phyloP scores from a whole-genome alignment of 2,797 vertebrate genomes.

The Sebastes vulpes region DNA sequence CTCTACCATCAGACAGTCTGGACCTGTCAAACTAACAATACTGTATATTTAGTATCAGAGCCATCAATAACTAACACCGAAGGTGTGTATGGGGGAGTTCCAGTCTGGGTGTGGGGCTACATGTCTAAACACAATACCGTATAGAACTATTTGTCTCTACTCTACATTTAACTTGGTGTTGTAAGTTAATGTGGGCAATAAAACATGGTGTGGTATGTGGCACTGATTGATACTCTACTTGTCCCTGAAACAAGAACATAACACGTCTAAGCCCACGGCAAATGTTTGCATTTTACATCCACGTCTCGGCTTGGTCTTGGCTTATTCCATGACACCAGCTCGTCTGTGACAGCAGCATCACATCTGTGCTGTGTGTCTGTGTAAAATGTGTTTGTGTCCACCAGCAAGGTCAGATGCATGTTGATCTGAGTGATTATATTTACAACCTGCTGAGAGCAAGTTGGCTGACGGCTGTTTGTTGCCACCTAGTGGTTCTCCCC shows the following conservation, averaged over 20 bases:
- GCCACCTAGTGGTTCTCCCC: constrained; percentile 29
- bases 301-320: too few relatives aligned
- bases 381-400: constrained; percentile 2
- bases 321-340: not conserved
- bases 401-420: not conserved
- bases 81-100: constrained; percentile 8
- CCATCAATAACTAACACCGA: not conserved
- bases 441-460: not conserved
- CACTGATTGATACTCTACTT: not conserved
- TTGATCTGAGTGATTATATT: not conserved
- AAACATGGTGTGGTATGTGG: not conserved
- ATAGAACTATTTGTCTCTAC: constrained; percentile 18
- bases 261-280: not conserved
- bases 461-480: constrained; percentile 1
- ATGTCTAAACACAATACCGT: constrained; percentile 44
- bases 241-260: not conserved
- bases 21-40: not conserved
- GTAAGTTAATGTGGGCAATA: not conserved
- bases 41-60: not conserved
- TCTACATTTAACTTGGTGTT: constrained; percentile 23
- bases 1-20: not conserved
- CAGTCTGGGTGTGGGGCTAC: constrained; percentile 11
- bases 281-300: not conserved
- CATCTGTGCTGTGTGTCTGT: not conserved
- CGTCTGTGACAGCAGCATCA: not conserved